Conservation (phyloP, 1,140 invertebrate species). For the Aphelinus atriplicis region DNA sequence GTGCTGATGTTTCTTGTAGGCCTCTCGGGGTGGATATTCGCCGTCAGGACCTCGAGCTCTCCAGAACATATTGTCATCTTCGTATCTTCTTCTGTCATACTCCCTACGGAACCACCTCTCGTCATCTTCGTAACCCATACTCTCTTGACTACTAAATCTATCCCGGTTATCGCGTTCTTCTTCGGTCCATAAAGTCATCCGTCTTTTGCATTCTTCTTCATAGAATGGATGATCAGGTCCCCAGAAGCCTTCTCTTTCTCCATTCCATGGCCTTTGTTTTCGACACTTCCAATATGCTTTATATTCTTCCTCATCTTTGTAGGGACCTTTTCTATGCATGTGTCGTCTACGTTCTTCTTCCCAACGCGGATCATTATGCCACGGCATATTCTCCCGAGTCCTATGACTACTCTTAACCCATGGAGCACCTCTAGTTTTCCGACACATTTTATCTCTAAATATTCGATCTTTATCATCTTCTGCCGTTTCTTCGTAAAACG, state of each 20-base stretch:
- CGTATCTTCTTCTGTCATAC: slow-evolving; percentile 59
- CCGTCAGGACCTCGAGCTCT: slow-evolving; percentile 37
- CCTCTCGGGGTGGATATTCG: slow-evolving; percentile 52
- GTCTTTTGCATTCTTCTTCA: slow-evolving; percentile 58
- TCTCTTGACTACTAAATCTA: slow-evolving; percentile 68
- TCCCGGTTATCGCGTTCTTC: slow-evolving; percentile 60
- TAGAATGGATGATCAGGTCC: slow-evolving; percentile 56
- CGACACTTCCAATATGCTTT: slow-evolving; percentile 60
- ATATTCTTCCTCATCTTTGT: slow-evolving; percentile 63
- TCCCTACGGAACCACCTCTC: slow-evolving; percentile 59
- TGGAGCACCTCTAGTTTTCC: slow-evolving; percentile 51
- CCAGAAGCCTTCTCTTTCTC: slow-evolving; percentile 53
- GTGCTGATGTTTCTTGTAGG: slow-evolving; percentile 54
- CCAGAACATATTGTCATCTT: slow-evolving; percentile 57
- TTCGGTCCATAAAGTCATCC: slow-evolving; percentile 58
- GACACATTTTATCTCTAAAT: slow-evolving; percentile 52
- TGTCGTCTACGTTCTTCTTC: slow-evolving; percentile 61
- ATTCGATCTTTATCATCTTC: slow-evolving; percentile 52
- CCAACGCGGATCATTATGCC: slow-evolving; percentile 61
- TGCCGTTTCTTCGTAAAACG: slow-evolving; percentile 53
- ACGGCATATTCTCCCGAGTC: slow-evolving; percentile 53
- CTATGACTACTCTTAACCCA: slow-evolving; percentile 54
- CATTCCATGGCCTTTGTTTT: slow-evolving; percentile 58
- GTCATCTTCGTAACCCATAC: slow-evolving; percentile 65
- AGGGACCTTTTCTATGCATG: slow-evolving; percentile 52